Conservation (phyloP, 2,797 vertebrate species). For the Tragopan temminckii region DNA sequence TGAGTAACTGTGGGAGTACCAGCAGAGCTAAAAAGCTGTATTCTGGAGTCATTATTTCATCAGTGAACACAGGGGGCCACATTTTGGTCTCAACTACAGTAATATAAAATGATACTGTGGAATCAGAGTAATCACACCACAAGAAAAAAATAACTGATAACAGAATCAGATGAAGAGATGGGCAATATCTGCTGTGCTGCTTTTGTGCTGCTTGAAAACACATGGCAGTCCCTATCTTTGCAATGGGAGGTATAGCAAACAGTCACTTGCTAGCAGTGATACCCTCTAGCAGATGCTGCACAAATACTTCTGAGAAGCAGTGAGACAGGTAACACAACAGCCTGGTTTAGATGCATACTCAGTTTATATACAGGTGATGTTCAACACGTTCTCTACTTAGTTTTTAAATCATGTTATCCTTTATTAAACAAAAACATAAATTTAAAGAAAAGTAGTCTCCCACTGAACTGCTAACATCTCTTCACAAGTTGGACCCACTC, state of each 20-base stretch:
- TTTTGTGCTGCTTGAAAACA: neutral
- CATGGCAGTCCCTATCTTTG: neutral
- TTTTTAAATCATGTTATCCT: neutral
- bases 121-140: neutral
- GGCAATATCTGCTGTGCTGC: neutral
- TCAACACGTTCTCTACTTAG: neutral
- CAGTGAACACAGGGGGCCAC: neutral
- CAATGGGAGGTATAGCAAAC: neutral
- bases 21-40: constrained; percentile 15
- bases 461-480: neutral
- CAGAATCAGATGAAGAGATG: neutral
- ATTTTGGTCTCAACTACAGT: constrained; percentile 10
- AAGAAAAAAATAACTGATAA: neutral
- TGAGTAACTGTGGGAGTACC: neutral
- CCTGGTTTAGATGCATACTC: neutral
- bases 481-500: neutral
- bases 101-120: constrained; percentile 5
- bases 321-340: too few species aligned
- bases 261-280: neutral
- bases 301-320: too few species aligned
- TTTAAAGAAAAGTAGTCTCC: too few species aligned
- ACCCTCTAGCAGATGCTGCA: neutral
- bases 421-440: neutral
- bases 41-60: constrained; percentile 13
- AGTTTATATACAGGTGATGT: neutral